These are phyloP conservation scores for Hoplostethus mediterraneus DNA, from an alignment of 2,797 vertebrate species.

Conservation along the genomic window DNA sequence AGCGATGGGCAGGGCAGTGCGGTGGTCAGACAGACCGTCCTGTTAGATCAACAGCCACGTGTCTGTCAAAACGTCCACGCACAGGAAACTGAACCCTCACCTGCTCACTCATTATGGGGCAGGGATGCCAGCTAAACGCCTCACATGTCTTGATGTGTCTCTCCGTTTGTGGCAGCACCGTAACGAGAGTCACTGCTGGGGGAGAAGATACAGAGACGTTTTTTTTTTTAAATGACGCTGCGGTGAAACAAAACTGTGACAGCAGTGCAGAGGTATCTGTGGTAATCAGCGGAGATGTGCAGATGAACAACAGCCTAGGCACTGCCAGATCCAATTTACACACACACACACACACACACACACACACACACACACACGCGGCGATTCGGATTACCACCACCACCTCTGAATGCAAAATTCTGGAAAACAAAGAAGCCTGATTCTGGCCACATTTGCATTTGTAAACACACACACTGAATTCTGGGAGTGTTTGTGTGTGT, in stretches of 20 bases:
- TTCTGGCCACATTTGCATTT: conserved; percentile 30
- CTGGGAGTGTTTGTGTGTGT: neutral
- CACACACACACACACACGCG: conserved; percentile 17
- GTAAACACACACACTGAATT: neutral
- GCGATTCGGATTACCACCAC: too few relatives aligned
- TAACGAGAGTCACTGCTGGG: conserved; percentile 4
- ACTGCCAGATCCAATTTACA: neutral
- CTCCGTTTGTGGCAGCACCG: conserved; percentile 6
- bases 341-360: conserved; percentile 8
- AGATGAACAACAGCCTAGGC: neutral
- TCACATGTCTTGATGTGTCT: neutral
- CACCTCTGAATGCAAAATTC: conserved; percentile 3
- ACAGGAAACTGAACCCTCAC: too few relatives aligned
- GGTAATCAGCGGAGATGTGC: neutral
- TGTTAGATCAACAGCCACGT: neutral
- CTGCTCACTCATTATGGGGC: too few relatives aligned
- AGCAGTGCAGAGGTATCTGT: neutral
- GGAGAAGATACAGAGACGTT: conserved; percentile 11
- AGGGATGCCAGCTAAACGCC: too few relatives aligned
- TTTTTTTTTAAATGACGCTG: conserved; percentile 18
- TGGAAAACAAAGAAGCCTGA: conserved; percentile 14
- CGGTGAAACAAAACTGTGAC: neutral
- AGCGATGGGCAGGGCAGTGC: neutral
- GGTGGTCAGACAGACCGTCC: neutral
- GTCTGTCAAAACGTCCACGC: too few relatives aligned